Conservation (phyloP, 2,888 invertebrate species). For the Himalopsyche tibetana region DNA sequence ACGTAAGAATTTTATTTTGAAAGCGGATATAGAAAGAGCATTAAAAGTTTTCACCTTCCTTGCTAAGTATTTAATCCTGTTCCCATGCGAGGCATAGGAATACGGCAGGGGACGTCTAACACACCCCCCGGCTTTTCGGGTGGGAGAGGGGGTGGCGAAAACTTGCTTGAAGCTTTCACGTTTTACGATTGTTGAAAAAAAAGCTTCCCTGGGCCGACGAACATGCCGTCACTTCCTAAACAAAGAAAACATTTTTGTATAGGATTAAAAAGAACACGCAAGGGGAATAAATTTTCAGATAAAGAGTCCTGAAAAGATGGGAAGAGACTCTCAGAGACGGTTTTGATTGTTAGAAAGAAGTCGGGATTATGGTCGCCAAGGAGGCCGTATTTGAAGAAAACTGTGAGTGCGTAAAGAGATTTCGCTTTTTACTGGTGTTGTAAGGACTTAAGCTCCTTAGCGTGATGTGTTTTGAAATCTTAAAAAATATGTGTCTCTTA, state of each 20-base stretch:
- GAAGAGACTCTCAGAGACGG: conserved; percentile 46
- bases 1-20: conserved; percentile 65
- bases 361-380: conserved; percentile 52
- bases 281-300: conserved; percentile 62
- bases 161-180: conserved; percentile 61
- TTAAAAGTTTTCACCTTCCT: conserved; percentile 64
- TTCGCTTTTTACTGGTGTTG: conserved; percentile 42
- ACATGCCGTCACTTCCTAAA: conserved; percentile 60
- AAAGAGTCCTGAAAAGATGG: conserved; percentile 47
- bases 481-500: conserved; percentile 15
- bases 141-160: conserved; percentile 17
- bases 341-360: conserved; percentile 61
- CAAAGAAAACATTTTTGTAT: conserved; percentile 64
- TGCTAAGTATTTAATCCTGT: conserved; percentile 65
- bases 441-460: conserved; percentile 33
- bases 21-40: conserved; percentile 63
- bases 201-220: conserved; percentile 55
- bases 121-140: conserved; percentile 39
- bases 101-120: conserved; percentile 45
- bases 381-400: conserved; percentile 50
- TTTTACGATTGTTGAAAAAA: conserved; percentile 62
- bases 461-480: conserved; percentile 23
- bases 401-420: conserved; percentile 35
- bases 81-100: conserved; percentile 59
- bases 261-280: conserved; percentile 63